Percentiles rank a stretch among this genome's conserved stretches.
Conservation (phyloP, 2,888 invertebrate species). For the Polydrusus pterygomalis region DNA sequence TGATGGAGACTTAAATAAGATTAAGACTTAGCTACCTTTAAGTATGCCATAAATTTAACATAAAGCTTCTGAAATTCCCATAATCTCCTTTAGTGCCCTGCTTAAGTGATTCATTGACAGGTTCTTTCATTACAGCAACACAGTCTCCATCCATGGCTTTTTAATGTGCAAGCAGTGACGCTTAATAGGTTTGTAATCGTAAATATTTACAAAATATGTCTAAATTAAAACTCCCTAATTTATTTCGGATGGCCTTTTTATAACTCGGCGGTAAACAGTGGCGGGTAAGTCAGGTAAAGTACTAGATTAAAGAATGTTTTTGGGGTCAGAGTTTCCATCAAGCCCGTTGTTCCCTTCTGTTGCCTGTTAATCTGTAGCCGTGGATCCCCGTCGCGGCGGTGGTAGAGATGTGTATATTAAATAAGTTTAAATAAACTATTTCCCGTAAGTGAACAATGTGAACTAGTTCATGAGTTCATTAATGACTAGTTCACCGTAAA, state of each 20-base stretch:
- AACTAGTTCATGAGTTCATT: too few relatives aligned
- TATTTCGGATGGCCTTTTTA: background rate
- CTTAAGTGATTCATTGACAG: conserved; percentile 45
- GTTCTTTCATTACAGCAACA: conserved; percentile 28
- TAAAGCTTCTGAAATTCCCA: conserved; percentile 37
- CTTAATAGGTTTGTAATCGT: conserved; percentile 31
- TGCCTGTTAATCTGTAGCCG: too few relatives aligned
- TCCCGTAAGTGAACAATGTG: too few relatives aligned
- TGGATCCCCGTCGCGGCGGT: too few relatives aligned
- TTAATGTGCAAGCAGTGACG: conserved; percentile 16
- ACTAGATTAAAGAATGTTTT: too few relatives aligned
- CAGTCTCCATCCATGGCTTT: conserved; percentile 16
- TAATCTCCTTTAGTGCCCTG: conserved; percentile 40
- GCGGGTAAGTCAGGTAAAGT: background rate
- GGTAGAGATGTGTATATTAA: too few relatives aligned
- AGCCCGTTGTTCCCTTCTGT: too few relatives aligned
- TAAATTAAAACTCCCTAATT: conserved; percentile 30
- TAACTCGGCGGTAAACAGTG: background rate
- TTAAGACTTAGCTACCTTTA: conserved; percentile 31
- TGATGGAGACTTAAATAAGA: conserved; percentile 34
- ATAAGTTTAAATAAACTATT: too few relatives aligned
- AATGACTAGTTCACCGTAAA: too few relatives aligned
- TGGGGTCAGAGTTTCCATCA: too few relatives aligned
- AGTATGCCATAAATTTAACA: conserved; percentile 38
- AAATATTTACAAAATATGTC: conserved; percentile 43